Conservation (phyloP, 2,113 vertebrate species). For the Gymnorhina tibicen region DNA sequence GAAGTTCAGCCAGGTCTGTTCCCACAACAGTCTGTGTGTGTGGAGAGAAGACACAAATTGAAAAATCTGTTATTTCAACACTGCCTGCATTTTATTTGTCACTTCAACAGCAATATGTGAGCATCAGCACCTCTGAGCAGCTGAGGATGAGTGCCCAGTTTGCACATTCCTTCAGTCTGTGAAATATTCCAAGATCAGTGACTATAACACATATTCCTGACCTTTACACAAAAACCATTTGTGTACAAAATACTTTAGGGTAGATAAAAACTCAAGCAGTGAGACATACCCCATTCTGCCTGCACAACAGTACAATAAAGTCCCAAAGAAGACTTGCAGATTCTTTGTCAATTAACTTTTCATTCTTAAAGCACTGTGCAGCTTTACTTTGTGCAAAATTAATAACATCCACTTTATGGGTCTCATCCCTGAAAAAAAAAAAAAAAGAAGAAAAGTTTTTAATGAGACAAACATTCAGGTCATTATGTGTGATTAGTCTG, state of each 20-base stretch:
- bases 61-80: not conserved
- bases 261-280: not conserved
- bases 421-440: constrained; percentile 82
- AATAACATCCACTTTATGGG: constrained; percentile 98
- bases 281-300: constrained; percentile 91
- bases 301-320: constrained; percentile 89
- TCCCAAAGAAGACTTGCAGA: constrained; percentile 94
- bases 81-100: not conserved
- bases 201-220: not conserved
- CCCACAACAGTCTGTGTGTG: constrained; percentile 88
- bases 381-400: constrained; percentile 96
- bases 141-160: not conserved
- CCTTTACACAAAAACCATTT: not conserved
- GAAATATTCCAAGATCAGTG: not conserved
- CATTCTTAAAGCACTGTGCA: constrained; percentile 82
- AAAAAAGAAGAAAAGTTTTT: not conserved
- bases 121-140: not conserved
- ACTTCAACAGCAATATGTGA: not conserved
- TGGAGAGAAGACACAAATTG: not conserved
- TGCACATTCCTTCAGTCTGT: not conserved
- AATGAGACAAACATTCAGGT: not conserved
- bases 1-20: constrained; percentile 91
- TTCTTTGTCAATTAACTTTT: constrained; percentile 87
- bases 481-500: not conserved
- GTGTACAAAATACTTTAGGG: not conserved